Evolutionary conservation across 2,113 vertebrate species (phyloP), one percentile per base, ranked within the genome.

Genomic region (Catharus fuscescens): DNA sequence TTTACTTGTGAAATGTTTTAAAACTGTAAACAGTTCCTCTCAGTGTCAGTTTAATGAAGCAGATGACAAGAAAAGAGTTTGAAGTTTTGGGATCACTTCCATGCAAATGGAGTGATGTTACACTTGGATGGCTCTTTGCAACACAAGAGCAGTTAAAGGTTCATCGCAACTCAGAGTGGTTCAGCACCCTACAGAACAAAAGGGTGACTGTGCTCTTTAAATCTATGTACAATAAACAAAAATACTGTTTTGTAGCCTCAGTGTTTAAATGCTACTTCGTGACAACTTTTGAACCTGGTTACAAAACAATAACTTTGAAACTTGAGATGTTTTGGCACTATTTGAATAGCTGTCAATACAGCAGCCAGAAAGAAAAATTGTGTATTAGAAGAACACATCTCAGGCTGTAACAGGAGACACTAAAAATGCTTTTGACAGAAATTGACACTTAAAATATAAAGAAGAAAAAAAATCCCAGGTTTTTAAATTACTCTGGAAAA

Each of bases 1-100:
- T 92, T 86, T 19, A 44, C n/a, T 84, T 78, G 25, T 42, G 60
- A 83, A 69, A 61, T 21, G 78, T 84, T 96, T 94, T 92, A 38
- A 87, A 95, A 60, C 62, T 70, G 23, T 47, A 78, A 91, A 42
- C 52, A 83, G 52, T 18, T 92, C 48, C 34, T 93, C 34, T 60
- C 53, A 26, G 38, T 32, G 67, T 85, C 88, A 62, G 67, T 78
- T 80, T 81, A 80, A 91, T 2, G 1, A 62, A 82, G 54, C 18
- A 80, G 73, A 64, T 62, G 50, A 69, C 48, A 83, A 54, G 34
- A 48, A 67, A 78, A 84, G 40, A 19, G 53, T 80, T 95, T 54
- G 59, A 38, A 62, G 31, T 93, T 93, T 95, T 84, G 69, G 72
- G 78, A 59, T 88, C 69, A 26, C 18, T 60, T 93, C 86, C 29